Conservation (phyloP, 2,888 invertebrate species). For the Beris morrisii region DNA sequence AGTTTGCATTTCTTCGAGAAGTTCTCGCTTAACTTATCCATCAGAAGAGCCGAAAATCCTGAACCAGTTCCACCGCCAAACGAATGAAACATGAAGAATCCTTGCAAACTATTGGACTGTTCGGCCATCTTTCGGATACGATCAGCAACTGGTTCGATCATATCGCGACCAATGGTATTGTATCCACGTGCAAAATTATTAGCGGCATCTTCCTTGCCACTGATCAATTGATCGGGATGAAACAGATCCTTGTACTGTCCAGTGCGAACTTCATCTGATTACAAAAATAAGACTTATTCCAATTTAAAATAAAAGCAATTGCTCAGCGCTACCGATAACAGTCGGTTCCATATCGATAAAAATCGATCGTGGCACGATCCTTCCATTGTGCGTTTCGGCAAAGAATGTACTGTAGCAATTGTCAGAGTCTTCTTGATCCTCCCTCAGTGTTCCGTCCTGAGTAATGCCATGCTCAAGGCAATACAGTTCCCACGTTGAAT, state of each 20-base stretch:
- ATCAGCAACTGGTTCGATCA: constrained; percentile 73
- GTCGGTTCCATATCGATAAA: constrained; percentile 90
- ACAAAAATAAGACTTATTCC: background rate
- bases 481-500: constrained; percentile 78
- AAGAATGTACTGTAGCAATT: constrained; percentile 71
- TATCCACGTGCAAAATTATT: constrained; percentile 86
- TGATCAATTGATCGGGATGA: constrained; percentile 81
- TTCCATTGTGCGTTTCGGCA: constrained; percentile 77
- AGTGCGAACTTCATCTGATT: constrained; percentile 59
- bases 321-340: constrained; percentile 67
- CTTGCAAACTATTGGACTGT: constrained; percentile 78
- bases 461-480: constrained; percentile 77
- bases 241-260: constrained; percentile 75
- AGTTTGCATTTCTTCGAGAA: constrained; percentile 84
- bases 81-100: constrained; percentile 88
- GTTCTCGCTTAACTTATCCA: constrained; percentile 79
- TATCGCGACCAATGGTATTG: constrained; percentile 82
- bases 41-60: constrained; percentile 80
- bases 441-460: constrained; percentile 70
- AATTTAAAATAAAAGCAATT: constrained; percentile 1
- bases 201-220: constrained; percentile 87
- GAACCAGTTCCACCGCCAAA: constrained; percentile 84
- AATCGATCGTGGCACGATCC: constrained; percentile 82
- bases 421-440: constrained; percentile 52
- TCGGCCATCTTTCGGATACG: constrained; percentile 75